Evolutionary conservation across 2,888 invertebrate species (phyloP), one percentile per base, ranked within the genome.

Genomic region (Kuschelorhynchus macadamiae): DNA sequence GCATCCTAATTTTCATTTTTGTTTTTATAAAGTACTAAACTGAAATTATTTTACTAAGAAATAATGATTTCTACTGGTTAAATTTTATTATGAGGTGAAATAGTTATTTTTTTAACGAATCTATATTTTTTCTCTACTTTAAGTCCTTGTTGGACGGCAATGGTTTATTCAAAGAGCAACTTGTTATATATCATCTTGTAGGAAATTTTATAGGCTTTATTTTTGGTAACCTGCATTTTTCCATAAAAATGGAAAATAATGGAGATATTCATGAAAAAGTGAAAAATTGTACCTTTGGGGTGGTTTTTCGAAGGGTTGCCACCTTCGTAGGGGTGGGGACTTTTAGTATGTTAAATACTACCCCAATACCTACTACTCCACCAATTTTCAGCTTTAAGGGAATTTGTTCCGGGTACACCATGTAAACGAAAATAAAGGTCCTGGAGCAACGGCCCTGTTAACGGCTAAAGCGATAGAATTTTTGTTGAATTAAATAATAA

Each of bases 381-480:
- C 5, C 46, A 46, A 46, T 12, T 46, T 46, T 20, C 14, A 46
- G 46, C 46, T 46, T 46, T 17, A 46, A 12, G 46, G 46, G 18
- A 46, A 7, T 46, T 46, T 46, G 46, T 46, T 46, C 46, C 46
- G 46, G 46, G 46, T 20, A 25, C 3, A 25, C 7, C 25, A n/a
- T n/a, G n/a, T n/a, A n/a, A n/a, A n/a, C n/a, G n/a, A n/a, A n/a
- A n/a, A n/a, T n/a, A n/a, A n/a, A n/a, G n/a, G n/a, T n/a, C n/a
- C n/a, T n/a, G n/a, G n/a, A n/a, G n/a, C n/a, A n/a, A n/a, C n/a
- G n/a, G n/a, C n/a, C n/a, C n/a, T n/a, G n/a, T n/a, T n/a, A n/a
- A n/a, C n/a, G n/a, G n/a, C n/a, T n/a, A n/a, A n/a, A n/a, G n/a
- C n/a, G n/a, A n/a, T n/a, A n/a, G n/a, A n/a, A n/a, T n/a, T n/a